Evolutionary conservation across 2,113 vertebrate species (phyloP), one percentile per base, ranked within the genome.

Genomic region (Myiagra hebetior): DNA sequence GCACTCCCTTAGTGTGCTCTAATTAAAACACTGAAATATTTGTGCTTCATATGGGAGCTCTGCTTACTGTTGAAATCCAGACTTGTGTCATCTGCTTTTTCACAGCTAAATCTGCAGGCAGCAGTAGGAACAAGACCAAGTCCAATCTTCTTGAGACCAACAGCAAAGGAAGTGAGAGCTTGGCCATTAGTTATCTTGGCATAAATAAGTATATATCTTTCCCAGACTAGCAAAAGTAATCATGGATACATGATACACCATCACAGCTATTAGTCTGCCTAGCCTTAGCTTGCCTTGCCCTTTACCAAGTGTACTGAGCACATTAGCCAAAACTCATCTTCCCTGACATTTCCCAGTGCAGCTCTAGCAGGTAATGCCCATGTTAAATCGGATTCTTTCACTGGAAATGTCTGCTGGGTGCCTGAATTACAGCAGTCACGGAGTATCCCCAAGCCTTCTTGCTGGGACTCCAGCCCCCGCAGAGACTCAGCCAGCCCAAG

Each of bases 21-120:
- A 96, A 97, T 97, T 97, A 96, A 60, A 93, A 49, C 22, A 50
- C 9, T 86, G 95, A 93, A 95, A 75, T 97, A 88, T 93, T 93
- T 96, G 74, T 87, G 42, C 57, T 95, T 93, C 92, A 76, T 65
- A 47, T 64, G 56, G 68, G 83, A 97, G n/a, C 37, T 93, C 28
- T 91, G 52, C 70, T 92, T 77, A 60, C 37, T 57, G 9, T 1
- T 76, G 74, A 90, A 62, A 91, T 87, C 68, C 49, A 93, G 50
- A 81, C 64, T 82, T 76, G 24, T 77, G 72, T 95, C 81, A 73
- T 89, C 50, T 80, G 80, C 46, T 85, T 87, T 89, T 93, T 93
- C 86, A 56, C 18, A 78, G 39, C 33, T 85, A 60, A 93, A 80
- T 85, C 50, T 85, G 46, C 60, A 87, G 77, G 60, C 68, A 88